Evolutionary conservation across 2,113 vertebrate genomes (phyloP), one percentile per base, ranked within the genome.

Genomic region (Cettia cetti): DNA sequence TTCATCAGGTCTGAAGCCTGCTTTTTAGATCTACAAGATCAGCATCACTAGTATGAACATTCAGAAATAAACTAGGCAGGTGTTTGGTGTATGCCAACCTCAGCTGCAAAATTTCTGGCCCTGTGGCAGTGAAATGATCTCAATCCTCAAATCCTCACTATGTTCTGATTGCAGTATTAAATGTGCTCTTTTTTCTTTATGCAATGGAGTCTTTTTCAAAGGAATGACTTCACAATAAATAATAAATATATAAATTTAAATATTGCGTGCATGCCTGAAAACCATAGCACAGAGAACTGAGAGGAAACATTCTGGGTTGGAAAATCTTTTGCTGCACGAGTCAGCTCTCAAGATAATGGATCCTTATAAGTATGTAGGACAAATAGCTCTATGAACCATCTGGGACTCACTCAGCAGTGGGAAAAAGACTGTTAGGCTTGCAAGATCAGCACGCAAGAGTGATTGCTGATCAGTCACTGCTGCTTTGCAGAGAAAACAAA

Each of bases 311-410:
- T 90, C 79, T 59, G 39, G 22, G 15, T 24, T 95, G 82, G 71
- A 82, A 94, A 90, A 85, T 56, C 42, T 77, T 90, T 54, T 90
- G 71, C 84, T 90, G 79, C 71, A 77, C 23, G 0, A 94, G 59
- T 86, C 90, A 96, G 88, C 94, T 94, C 53, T 88, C 54, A 45
- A 77, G 59, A 93, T 88, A 95, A 94, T 82, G 57, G 70, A 68
- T 87, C 87, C 65, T 92, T 92, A 10, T 45, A 89, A 89, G 90
- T 91, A 92, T 94, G 93, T 89, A 94, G 95, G 90, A 96, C 92
- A 96, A 94, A 91, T 72, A 87, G 49, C 84, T 89, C 2, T 96
- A 76, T 37, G 78, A 92, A 92, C 93, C 93, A 92, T 89, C 91
- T 95, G 94, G 93, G 93, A 92, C 70, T 95, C 91, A 57, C 93